A percentile compares a stretch with the other conserved stretches of the same genome.
Evolutionary conservation across 2,113 vertebrate species (phyloP).

Genomic region (Microcebus tavaratra): DNA sequence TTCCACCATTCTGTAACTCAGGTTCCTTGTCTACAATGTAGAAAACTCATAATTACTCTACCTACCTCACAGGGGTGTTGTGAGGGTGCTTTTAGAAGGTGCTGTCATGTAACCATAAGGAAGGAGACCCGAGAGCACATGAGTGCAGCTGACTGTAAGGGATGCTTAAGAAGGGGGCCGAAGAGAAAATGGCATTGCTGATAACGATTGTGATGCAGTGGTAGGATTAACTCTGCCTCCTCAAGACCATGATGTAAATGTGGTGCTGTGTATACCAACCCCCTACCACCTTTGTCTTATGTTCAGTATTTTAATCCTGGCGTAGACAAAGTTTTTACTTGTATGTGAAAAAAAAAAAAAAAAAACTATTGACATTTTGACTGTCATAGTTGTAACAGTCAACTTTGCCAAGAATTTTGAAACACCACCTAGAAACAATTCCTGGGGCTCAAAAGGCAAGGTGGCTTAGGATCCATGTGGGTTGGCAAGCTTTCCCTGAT

Average conservation of each 20-base stretch:
- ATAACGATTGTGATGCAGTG: not conserved
- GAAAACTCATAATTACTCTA: not conserved
- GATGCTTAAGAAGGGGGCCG: not conserved
- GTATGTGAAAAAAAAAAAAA: not conserved
- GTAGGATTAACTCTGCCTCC: not conserved
- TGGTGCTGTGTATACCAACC: constrained; percentile 42
- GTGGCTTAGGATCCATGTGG: not conserved
- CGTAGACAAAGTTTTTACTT: constrained; percentile 61
- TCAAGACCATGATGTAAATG: not conserved
- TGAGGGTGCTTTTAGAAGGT: not conserved
- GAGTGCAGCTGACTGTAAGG: not conserved
- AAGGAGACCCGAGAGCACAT: not conserved
- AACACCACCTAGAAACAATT: not conserved
- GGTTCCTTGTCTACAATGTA: not conserved
- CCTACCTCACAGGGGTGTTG: constrained; percentile 65
- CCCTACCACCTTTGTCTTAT: constrained; percentile 46
- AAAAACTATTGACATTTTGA: no score
- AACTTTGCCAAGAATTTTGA: not conserved
- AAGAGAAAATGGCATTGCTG: not conserved
- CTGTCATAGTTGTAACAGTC: not conserved
- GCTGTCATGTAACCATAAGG: not conserved
- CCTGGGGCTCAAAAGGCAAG: not conserved
- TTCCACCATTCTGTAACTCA: constrained; percentile 3
- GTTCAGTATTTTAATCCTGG: constrained; percentile 56
- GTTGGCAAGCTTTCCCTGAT: not conserved